These are phyloP conservation scores for Seladonia tumulorum DNA, from an alignment of 2,888 invertebrate genomes.

Conservation along the genomic window DNA sequence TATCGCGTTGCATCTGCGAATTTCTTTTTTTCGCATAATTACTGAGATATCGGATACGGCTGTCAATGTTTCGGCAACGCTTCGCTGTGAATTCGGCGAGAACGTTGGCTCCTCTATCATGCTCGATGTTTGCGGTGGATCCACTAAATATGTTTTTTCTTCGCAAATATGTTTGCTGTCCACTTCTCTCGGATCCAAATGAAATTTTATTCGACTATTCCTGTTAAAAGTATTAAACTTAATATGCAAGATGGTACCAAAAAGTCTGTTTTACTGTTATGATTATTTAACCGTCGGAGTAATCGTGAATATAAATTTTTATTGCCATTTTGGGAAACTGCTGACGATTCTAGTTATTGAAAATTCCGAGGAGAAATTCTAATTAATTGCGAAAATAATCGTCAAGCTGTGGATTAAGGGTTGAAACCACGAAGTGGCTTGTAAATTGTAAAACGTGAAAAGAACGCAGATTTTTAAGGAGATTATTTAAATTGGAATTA, in stretches of 20 bases:
- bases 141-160: background rate
- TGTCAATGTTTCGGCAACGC: background rate
- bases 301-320: background rate
- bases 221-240: too few species aligned
- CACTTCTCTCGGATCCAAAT: too few species aligned
- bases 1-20: background rate
- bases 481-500: slow-evolving; percentile 1
- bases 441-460: background rate
- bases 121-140: background rate
- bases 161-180: too few species aligned
- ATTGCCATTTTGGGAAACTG: background rate
- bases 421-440: background rate
- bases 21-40: slow-evolving; percentile 3
- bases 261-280: too few species aligned
- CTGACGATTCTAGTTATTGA: background rate
- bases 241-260: too few species aligned
- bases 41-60: background rate
- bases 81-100: background rate
- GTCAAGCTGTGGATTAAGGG: background rate
- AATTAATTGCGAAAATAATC: background rate
- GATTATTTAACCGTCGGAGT: background rate
- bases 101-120: background rate
- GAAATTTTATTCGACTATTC: too few species aligned
- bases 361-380: background rate
- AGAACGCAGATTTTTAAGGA: background rate